Evolutionary conservation across 2,888 invertebrate genomes (phyloP), one percentile per base, ranked within the genome.

Genomic region (Zelleria hepariella): DNA sequence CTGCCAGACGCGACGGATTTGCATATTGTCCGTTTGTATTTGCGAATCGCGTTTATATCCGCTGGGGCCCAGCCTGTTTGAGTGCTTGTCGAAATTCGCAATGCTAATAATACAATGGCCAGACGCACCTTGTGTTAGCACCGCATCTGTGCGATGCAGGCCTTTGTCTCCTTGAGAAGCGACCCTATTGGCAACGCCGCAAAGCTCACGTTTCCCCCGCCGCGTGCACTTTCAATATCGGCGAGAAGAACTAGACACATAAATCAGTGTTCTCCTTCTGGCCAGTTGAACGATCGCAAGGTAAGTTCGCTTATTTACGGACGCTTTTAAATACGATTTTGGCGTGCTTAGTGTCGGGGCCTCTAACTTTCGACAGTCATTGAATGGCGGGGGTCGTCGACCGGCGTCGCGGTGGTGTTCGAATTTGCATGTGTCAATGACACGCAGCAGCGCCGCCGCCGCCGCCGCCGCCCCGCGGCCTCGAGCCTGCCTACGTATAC

Each of bases 401-500:
- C 86, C 75, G 74, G 51, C 78, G 74, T 71, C 78, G 78, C 77
- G 78, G 78, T 80, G 80, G 74, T 73, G 76, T 79, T 76, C 78
- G 74, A 75, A 86, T 88, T 86, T 87, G 86, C 87, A 88, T 86
- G 85, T 86, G 87, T 87, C 87, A 86, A 78, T 86, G 87, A 87
- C 87, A 80, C 80, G 77, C 77, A 75, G 58, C 55, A 48, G 54
- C n/a, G 59, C 59, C 53, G 54, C 42, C 59, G 54, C 8, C 52
- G 48, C 75, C 77, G 81, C 78, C 79, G 67, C 70, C 75, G 70
- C 78, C 74, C 65, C 66, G 68, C 69, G 71, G 70, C 68, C 58
- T 57, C 42, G 54, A 15, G 32, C 15, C 42, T 23, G n/a, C 26
- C 70, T 74, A 74, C 79, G 79, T 77, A 77, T 78, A 86, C 86